Base-by-base conservation (phyloP, 2,113 vertebrate species). In the Indicator indicator region DNA sequence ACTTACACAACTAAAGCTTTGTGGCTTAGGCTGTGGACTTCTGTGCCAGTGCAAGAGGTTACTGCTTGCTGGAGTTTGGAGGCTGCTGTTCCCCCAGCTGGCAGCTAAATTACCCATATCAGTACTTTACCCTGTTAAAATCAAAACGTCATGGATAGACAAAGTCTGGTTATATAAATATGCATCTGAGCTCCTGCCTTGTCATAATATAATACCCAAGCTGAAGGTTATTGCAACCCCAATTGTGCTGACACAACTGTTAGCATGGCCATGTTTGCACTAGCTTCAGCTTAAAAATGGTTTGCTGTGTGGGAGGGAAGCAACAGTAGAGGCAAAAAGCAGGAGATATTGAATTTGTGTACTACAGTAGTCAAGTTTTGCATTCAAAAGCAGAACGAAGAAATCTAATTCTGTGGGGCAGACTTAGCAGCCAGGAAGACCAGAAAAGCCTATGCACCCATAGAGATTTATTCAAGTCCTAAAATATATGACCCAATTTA, bases 381-480 rank as follows among this genome's bases (percentile, higher is more conserved):
- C 19, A 15, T 50, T 91, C 32, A 77, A 63, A 95, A 85, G 60
- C 3, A 48, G 16, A 7, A 46, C 12, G 60, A 56, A 23, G 24
- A 70, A 32, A 55, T 56, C 83, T 55, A 67, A 70, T 67, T 89
- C 46, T 28, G 15, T 56, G 46, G 11, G 36, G 38, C 15, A 91
- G 50, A 69, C 32, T 55, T 77, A 71, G 21, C 55, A 0, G 0
- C 36, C 14, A 28, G 5, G 16, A 83, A 73, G 55, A 48, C 1
- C 23, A 55, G 19, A 86, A 63, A 26, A 82, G 5, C 16, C 28
- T 52, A 26, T 33, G 16, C 18, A 33, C 21, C 18, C 64, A 38
- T 24, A 0, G 6, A 81, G n/a, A 71, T 14, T 50, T 50, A 71
- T 6, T 56, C 24, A 81, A 89, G 36, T 70, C 85, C 56, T 79